A percentile compares a stretch with the other conserved stretches of the same genome.
These are phyloP conservation scores for Heliothis subflexa DNA, from an alignment of 1,140 invertebrate species.

Conservation along the genomic window DNA sequence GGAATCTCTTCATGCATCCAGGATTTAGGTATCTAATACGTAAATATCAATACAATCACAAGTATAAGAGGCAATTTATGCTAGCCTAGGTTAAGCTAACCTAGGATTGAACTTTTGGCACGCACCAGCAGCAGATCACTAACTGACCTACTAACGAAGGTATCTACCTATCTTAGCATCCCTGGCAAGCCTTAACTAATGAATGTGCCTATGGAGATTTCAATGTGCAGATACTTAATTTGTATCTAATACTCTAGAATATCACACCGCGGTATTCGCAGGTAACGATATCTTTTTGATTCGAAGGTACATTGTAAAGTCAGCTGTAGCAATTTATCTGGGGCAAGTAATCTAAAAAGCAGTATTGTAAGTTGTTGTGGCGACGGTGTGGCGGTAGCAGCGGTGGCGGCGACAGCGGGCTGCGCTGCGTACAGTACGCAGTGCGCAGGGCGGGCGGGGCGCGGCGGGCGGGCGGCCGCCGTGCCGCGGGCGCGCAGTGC, in stretches of 20 bases:
- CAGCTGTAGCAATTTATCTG: slow-evolving; percentile 20
- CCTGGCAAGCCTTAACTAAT: neutral
- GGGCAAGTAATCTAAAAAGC: slow-evolving; percentile 45
- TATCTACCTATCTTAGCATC: neutral
- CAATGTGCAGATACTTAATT: neutral
- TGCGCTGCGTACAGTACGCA: slow-evolving; percentile 58
- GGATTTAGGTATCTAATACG: no score
- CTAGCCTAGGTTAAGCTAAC: neutral
- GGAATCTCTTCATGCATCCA: no score
- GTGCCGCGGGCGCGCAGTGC: slow-evolving; percentile 75
- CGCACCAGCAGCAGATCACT: neutral
- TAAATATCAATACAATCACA: no score
- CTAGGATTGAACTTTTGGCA: slow-evolving; percentile 2
- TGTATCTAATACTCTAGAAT: neutral
- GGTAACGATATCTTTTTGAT: neutral
- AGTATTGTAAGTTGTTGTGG: slow-evolving; percentile 45
- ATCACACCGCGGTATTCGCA: neutral
- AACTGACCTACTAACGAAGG: slow-evolving; percentile 14
- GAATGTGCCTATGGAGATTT: neutral
- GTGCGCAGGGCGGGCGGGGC: slow-evolving; percentile 73
- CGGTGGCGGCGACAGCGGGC: slow-evolving; percentile 40
- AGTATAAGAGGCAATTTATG: neutral
- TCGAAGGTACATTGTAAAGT: neutral
- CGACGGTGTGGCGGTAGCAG: slow-evolving; percentile 48
- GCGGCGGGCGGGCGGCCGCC: slow-evolving; percentile 71